phyloP scores from a whole-genome alignment of 2,797 vertebrate species.

The Mastacembelus armatus region DNA sequence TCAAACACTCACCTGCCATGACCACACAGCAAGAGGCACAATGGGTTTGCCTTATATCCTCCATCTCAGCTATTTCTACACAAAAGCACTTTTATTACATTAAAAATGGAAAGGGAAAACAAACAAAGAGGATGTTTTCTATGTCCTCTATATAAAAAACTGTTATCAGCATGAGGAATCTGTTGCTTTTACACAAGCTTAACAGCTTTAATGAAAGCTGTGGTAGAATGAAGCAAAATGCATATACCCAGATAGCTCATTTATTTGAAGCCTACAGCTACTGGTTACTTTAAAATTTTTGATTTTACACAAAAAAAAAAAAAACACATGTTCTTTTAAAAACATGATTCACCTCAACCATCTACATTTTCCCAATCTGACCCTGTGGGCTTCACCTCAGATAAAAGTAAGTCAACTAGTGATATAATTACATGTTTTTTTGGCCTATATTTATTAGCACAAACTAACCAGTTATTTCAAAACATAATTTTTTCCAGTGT shows the following conservation, averaged over 20 bases:
- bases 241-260: background rate
- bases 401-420: too few species aligned
- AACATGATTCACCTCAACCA: background rate
- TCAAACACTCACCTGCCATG: slow-evolving; percentile 73
- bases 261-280: background rate
- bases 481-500: too few species aligned
- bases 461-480: too few species aligned
- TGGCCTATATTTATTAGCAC: too few species aligned
- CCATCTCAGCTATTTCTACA: slow-evolving; percentile 59
- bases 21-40: slow-evolving; percentile 54
- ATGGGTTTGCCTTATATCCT: slow-evolving; percentile 57
- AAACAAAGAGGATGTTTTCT: slow-evolving; percentile 55
- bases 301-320: background rate
- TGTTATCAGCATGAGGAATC: slow-evolving; percentile 22
- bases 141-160: slow-evolving; percentile 33
- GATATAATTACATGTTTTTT: too few species aligned
- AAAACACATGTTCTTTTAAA: background rate
- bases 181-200: slow-evolving; percentile 23
- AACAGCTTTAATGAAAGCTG: slow-evolving; percentile 26
- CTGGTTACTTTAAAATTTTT: background rate
- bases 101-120: slow-evolving; percentile 45
- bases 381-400: background rate
- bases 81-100: slow-evolving; percentile 69
- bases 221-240: background rate
- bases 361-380: background rate